phyloP scores from a whole-genome alignment of 2,797 vertebrate genomes.

The Podarcis siculus region DNA sequence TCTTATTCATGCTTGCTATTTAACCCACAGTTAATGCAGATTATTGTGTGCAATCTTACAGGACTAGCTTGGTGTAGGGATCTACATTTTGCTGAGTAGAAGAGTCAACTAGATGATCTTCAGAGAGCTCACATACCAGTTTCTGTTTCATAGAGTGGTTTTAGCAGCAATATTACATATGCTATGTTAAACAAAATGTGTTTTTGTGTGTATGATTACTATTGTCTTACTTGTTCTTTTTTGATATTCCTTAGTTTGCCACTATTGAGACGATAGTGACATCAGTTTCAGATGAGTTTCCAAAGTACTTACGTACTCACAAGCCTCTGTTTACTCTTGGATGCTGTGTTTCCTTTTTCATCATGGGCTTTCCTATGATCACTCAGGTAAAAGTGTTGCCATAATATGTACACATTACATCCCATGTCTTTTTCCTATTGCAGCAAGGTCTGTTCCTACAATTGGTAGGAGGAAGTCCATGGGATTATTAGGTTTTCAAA shows the following conservation, averaged over 20 bases:
- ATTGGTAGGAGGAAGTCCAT: neutral
- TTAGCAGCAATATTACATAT: neutral
- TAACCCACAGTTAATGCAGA: too few species aligned
- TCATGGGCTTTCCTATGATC: slow-evolving; percentile 99
- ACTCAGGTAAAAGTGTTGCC: slow-evolving; percentile 83
- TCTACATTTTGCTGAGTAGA: neutral
- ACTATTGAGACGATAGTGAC: slow-evolving; percentile 99
- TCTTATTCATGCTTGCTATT: too few species aligned
- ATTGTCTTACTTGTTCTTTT: neutral
- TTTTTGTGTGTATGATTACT: neutral
- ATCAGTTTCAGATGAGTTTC: slow-evolving; percentile 95
- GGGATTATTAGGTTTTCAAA: neutral
- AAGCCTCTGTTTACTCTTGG: slow-evolving; percentile 93
- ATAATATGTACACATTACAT: neutral
- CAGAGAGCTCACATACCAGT: neutral
- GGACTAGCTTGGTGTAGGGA: neutral
- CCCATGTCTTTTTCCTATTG: neutral
- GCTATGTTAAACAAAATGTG: neutral
- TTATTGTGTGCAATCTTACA: neutral
- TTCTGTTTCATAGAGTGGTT: neutral
- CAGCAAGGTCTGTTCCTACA: neutral
- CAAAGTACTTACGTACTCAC: slow-evolving; percentile 93
- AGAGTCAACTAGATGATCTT: neutral
- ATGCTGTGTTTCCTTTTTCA: slow-evolving; percentile 90
- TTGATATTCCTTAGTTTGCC: slow-evolving; percentile 84